Evolutionary conservation across 2,797 vertebrate species (phyloP).

Genomic region (Coregonus suidteri): DNA sequence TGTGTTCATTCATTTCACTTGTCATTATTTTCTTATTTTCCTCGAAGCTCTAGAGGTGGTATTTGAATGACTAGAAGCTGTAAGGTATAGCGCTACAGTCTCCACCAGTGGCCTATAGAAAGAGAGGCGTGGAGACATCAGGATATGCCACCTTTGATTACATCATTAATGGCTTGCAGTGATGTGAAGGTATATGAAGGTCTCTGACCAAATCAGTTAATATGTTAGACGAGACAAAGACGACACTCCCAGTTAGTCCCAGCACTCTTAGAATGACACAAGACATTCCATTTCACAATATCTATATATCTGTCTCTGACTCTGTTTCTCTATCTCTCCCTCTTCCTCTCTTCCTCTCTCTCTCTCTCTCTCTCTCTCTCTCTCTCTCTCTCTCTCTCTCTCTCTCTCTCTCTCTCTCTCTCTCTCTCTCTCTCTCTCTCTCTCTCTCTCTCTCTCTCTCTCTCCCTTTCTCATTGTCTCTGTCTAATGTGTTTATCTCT

Average conservation of each 20-base stretch:
- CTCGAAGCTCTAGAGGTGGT: slow-evolving; percentile 49
- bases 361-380: neutral
- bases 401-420: neutral
- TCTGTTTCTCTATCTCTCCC: slow-evolving; percentile 37
- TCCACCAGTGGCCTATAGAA: slow-evolving; percentile 55
- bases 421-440: slow-evolving; percentile 41
- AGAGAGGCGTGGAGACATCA: slow-evolving; percentile 47
- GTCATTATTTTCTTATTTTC: slow-evolving; percentile 37
- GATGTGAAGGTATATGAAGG: slow-evolving; percentile 29
- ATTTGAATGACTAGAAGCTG: slow-evolving; percentile 60
- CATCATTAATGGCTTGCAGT: slow-evolving; percentile 62
- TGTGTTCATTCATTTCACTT: slow-evolving; percentile 42
- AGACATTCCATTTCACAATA: slow-evolving; percentile 16
- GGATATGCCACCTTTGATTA: slow-evolving; percentile 68
- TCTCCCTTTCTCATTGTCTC: slow-evolving; percentile 27
- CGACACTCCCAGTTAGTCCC: slow-evolving; percentile 45
- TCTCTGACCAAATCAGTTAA: slow-evolving; percentile 69
- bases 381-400: slow-evolving; percentile 38
- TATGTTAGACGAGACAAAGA: slow-evolving; percentile 22
- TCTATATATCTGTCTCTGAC: neutral
- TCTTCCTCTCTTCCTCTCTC: slow-evolving; percentile 44
- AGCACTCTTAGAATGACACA: slow-evolving; percentile 46
- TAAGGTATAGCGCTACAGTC: slow-evolving; percentile 56
- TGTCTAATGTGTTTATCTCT: neutral
- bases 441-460: slow-evolving; percentile 27